phyloP scores from a whole-genome alignment of 2,888 invertebrate species.

The Eristalis arbustorum region DNA sequence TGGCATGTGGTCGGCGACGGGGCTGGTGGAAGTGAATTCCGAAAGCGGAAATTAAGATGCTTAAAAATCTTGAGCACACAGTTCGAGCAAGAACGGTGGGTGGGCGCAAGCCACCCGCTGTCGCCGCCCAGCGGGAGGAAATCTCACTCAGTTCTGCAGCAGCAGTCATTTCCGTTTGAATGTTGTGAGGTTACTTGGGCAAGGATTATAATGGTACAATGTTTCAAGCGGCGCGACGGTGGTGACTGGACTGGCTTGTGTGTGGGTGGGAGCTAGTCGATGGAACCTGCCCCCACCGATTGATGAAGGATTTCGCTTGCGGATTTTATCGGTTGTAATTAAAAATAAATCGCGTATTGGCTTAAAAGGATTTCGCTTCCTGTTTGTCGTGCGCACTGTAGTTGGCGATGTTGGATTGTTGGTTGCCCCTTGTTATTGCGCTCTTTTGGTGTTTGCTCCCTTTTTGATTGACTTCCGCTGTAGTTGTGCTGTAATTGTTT shows the following conservation, averaged over 20 bases:
- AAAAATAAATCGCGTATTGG: constrained; percentile 57
- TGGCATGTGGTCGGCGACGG: too few relatives aligned
- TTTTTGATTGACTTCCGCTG: neutral
- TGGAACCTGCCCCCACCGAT: constrained; percentile 40
- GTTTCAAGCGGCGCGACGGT: constrained; percentile 44
- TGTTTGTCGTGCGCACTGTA: neutral
- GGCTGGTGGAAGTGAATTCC: constrained; percentile 37
- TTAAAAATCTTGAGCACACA: constrained; percentile 53
- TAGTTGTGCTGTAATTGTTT: constrained; percentile 16
- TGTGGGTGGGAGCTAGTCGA: constrained; percentile 2
- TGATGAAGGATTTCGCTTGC: constrained; percentile 28
- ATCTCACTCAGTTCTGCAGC: constrained; percentile 57
- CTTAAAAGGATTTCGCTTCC: constrained; percentile 55
- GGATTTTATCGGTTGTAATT: constrained; percentile 57
- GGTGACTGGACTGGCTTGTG: neutral
- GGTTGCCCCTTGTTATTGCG: neutral
- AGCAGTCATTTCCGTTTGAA: constrained; percentile 64
- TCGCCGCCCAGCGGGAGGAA: constrained; percentile 24
- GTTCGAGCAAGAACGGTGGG: constrained; percentile 5
- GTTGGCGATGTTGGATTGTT: neutral
- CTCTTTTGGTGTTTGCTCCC: constrained; percentile 2
- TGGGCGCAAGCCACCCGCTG: neutral
- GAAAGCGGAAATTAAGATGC: constrained; percentile 69
- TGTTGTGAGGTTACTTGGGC: constrained; percentile 45
- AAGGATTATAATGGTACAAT: constrained; percentile 55